These are phyloP conservation scores for Callithrix jacchus DNA, from an alignment of 2,113 vertebrate species.

Conservation along the genomic window DNA sequence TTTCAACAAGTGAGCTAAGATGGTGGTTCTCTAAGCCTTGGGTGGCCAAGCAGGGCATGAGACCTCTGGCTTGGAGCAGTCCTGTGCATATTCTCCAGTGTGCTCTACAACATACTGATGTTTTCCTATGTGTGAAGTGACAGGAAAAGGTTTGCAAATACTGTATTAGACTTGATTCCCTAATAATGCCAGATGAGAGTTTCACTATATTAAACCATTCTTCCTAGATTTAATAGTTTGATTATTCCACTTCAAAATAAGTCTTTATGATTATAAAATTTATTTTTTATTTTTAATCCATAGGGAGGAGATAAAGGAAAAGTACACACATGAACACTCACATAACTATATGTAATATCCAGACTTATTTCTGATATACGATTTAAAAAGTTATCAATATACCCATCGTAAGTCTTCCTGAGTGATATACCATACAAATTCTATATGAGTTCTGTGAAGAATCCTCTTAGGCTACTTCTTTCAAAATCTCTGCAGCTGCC, in stretches of 20 bases:
- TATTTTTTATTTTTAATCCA: not conserved
- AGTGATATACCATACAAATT: not conserved
- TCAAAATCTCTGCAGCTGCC: conserved; percentile 89
- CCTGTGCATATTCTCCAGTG: not conserved
- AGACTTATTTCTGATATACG: not conserved
- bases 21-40: not conserved
- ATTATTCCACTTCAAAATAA: conserved; percentile 4
- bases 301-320: not conserved
- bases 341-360: not conserved
- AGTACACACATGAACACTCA: not conserved
- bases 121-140: not conserved
- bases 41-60: not conserved
- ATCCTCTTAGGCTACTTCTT: conserved; percentile 66
- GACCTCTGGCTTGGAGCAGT: not conserved
- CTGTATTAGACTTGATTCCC: not conserved
- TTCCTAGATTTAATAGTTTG: not conserved
- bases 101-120: not conserved
- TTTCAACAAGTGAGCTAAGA: not conserved
- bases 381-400: not conserved
- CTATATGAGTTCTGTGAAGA: not conserved
- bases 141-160: not conserved
- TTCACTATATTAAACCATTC: not conserved
- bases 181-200: not conserved
- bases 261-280: not conserved
- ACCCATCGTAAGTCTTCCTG: not conserved